Evolutionary conservation across 2,113 vertebrate species (phyloP).

Genomic region (Pygoscelis adeliae): DNA sequence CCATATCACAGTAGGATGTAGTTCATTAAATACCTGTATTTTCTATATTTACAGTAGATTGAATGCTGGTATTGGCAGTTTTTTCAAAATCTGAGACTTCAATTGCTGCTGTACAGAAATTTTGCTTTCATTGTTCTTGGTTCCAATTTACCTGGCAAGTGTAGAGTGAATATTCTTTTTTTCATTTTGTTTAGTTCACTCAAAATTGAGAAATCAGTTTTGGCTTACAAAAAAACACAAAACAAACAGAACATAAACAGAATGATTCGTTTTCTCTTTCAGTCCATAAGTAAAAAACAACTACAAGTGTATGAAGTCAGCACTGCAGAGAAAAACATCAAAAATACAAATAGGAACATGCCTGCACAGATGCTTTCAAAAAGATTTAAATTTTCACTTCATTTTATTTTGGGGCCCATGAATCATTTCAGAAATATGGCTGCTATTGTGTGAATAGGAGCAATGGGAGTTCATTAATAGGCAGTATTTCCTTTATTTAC

Average conservation of each 20-base stretch:
- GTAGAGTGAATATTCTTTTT: neutral
- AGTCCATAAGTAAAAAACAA: neutral
- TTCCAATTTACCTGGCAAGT: neutral
- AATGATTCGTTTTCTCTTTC: neutral
- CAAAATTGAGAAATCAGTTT: neutral
- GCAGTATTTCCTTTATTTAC: neutral
- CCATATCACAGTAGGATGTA: neutral
- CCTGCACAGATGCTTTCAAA: neutral
- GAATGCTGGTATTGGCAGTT: neutral
- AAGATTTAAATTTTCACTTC: neutral
- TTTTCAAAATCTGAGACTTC: neutral
- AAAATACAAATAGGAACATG: neutral
- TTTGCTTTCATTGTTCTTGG: neutral
- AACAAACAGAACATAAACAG: neutral
- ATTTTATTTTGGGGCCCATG: neutral
- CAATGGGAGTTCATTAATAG: neutral
- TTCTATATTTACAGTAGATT: neutral
- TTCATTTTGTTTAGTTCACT: neutral
- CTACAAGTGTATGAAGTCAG: neutral
- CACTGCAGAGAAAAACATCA: neutral
- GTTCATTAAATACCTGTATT: neutral
- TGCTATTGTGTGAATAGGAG: neutral
- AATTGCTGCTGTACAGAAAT: neutral
- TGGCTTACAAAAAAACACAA: rapidly evolving
- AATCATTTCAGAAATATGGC: neutral